These are phyloP conservation scores for Nothoprocta perdicaria DNA, from an alignment of 2,113 vertebrate species.

Conservation along the genomic window DNA sequence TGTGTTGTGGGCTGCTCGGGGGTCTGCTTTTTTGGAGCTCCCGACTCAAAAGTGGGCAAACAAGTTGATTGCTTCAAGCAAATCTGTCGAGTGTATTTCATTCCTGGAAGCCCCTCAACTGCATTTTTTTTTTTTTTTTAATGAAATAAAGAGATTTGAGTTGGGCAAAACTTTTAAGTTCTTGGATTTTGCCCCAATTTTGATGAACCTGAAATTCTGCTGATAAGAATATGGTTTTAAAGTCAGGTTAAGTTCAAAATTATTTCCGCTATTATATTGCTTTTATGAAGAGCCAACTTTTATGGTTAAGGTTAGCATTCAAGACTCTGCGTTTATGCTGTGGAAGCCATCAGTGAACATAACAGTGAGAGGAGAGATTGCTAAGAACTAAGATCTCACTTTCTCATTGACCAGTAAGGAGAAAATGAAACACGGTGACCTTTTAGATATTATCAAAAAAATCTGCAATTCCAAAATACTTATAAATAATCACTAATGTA, in stretches of 20 bases:
- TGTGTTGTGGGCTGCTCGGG: rapidly evolving
- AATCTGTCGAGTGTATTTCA: rapidly evolving
- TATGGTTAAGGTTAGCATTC: rapidly evolving
- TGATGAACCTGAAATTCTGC: not conserved
- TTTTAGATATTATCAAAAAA: not conserved
- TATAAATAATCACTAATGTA: not conserved
- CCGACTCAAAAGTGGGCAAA: not conserved
- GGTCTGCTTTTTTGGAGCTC: not conserved
- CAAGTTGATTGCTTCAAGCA: not conserved
- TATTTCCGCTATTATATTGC: rapidly evolving
- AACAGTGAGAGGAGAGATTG: not conserved
- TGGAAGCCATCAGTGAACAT: rapidly evolving
- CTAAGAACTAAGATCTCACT: not conserved
- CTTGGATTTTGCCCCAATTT: not conserved
- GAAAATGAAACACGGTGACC: not conserved
- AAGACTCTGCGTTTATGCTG: not conserved
- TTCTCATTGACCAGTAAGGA: not conserved
- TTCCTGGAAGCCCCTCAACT: not conserved
- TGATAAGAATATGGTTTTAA: not conserved
- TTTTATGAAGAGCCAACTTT: not conserved
- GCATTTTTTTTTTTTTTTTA: not conserved
- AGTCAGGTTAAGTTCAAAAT: not conserved
- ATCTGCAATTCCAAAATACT: not conserved
- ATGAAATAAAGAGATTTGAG: not conserved
- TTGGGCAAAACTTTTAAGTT: not conserved